Base-by-base conservation (phyloP, 2,888 invertebrate genomes). In the Agrotis ipsilon region DNA sequence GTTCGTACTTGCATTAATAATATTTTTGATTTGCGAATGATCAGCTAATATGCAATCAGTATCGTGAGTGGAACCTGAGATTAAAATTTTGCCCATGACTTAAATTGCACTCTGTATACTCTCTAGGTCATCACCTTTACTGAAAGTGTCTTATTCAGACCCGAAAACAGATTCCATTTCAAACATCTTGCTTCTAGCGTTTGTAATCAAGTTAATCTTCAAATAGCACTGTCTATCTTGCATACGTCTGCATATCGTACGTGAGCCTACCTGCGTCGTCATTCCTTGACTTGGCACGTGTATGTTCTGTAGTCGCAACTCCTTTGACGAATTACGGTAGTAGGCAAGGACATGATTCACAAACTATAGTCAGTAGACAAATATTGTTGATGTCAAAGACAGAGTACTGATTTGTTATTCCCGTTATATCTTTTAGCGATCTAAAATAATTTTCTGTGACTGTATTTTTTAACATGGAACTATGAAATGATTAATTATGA, bases 281-380 rank as follows among this genome's bases (percentile, higher is more conserved):
- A 24, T 16, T 45, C 13, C 43, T 45, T 57, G 24, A 43, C 16
- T 32, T 39, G 11, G 24, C 32, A 39, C 24, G 9, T 39, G 46
- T 39, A 16, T 24, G 18, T 52, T 27, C 43, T 24, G 18, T n/a
- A 62, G 13, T 46, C 2, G 3, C 49, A 57, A 67, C 1, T 76
- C 77, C 68, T 72, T 76, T 76, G 58, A 58, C 52, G 11, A 58
- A 52, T 52, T 43, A 68, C 14, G 48, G 7, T 13, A 9, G 0
- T 18, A 21, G 49, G n/a, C 27, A 27, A n/a, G 13, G n/a, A 58
- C 6, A 48, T 18, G 39, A 63, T 65, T 21, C 39, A 19, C 19
- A 11, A 51, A 18, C 24, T 24, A 45, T 45, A 57, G 39, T 52
- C 24, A 27, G 16, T 46, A 39, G 39, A 39, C 39, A 39, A 39